Evolutionary conservation across 2,888 invertebrate species (phyloP).

Genomic region (Catocala sponsa): DNA sequence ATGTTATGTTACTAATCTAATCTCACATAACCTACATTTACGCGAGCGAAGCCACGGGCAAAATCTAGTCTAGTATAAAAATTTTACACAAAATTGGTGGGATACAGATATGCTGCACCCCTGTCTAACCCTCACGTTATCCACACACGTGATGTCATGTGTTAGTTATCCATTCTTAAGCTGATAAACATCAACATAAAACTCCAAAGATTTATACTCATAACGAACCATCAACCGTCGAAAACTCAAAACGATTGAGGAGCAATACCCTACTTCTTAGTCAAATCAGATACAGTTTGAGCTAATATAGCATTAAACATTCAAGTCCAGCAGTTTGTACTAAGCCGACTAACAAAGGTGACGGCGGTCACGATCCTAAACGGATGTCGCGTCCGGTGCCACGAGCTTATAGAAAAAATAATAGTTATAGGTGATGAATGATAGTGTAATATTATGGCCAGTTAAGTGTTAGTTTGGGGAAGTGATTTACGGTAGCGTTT

Average conservation of each 20-base stretch:
- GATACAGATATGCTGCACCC: no score
- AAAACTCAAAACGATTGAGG: slow-evolving; percentile 9
- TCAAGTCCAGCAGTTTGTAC: slow-evolving; percentile 66
- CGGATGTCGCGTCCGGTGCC: slow-evolving; percentile 83
- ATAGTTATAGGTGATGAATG: slow-evolving; percentile 49
- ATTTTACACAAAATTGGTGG: no score
- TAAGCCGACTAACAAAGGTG: slow-evolving; percentile 63
- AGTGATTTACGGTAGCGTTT: slow-evolving; percentile 19
- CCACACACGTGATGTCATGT: background rate
- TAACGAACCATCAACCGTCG: slow-evolving; percentile 10
- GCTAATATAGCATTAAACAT: slow-evolving; percentile 79
- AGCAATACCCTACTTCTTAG: slow-evolving; percentile 40
- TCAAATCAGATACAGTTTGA: slow-evolving; percentile 60
- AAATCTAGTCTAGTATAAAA: no score
- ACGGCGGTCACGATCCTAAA: slow-evolving; percentile 76
- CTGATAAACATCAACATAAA: slow-evolving; percentile 9
- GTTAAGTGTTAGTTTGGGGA: slow-evolving; percentile 41
- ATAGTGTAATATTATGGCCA: slow-evolving; percentile 41
- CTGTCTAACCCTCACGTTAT: no score
- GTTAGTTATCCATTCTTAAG: background rate
- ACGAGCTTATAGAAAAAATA: slow-evolving; percentile 53
- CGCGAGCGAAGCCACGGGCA: no score
- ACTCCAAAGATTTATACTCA: slow-evolving; percentile 3
- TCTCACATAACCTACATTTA: no score
- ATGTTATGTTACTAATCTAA: no score